These are phyloP conservation scores for Deroplatys truncata DNA, from an alignment of 2,888 invertebrate species.

Conservation along the genomic window DNA sequence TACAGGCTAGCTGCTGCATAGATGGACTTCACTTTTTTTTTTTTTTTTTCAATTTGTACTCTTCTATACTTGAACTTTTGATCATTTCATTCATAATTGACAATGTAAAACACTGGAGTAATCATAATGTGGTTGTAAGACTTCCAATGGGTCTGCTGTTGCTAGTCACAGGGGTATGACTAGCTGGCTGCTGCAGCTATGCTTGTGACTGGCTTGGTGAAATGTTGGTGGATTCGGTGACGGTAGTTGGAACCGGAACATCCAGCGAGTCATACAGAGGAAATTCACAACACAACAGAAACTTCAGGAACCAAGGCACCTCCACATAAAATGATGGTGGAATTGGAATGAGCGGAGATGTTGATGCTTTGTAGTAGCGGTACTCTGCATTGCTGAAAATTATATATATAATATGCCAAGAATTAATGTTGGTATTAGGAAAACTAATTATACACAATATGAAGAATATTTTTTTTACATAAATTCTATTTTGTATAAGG, in stretches of 20 bases:
- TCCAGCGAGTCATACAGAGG: constrained; percentile 79
- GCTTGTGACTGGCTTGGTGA: constrained; percentile 66
- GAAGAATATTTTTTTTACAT: not conserved
- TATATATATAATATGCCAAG: not conserved
- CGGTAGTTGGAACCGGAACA: constrained; percentile 54
- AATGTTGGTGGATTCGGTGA: constrained; percentile 67
- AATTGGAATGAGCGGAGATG: constrained; percentile 84
- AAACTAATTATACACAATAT: constrained; percentile 4
- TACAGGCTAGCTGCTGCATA: not conserved
- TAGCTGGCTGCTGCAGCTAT: constrained; percentile 56
- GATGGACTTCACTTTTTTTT: not conserved
- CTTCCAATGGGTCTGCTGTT: not conserved
- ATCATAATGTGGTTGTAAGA: constrained; percentile 5
- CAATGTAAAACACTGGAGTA: not conserved
- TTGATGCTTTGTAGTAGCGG: constrained; percentile 80
- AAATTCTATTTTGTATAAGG: too few species aligned
- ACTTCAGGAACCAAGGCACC: constrained; percentile 78
- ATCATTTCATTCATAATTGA: not conserved
- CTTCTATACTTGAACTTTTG: not conserved
- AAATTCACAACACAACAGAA: constrained; percentile 81
- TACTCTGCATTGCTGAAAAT: constrained; percentile 72
- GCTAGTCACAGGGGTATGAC: constrained; percentile 10
- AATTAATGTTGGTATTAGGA: not conserved
- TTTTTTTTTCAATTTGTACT: not conserved
- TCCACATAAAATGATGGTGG: constrained; percentile 84